Percentiles rank a stretch among this genome's conserved stretches.
Evolutionary conservation across 2,797 vertebrate genomes (phyloP).

Genomic region (Megaceryle alcyon): DNA sequence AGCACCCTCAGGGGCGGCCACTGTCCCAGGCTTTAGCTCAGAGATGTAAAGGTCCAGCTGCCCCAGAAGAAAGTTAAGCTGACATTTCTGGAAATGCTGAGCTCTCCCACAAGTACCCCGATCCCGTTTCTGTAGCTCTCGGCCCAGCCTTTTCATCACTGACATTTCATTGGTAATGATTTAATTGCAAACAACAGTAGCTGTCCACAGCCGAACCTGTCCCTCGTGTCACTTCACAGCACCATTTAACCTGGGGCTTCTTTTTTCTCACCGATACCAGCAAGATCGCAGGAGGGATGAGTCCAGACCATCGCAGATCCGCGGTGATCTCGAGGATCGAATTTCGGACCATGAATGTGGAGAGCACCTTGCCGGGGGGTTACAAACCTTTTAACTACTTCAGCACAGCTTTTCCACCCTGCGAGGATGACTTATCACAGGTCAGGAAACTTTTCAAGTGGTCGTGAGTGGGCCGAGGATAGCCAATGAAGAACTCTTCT

Average conservation of each 20-base stretch:
- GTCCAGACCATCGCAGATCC: not conserved
- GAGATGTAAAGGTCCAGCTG: not conserved
- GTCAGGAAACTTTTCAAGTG: not conserved
- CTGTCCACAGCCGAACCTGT: not conserved
- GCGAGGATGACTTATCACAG: not conserved
- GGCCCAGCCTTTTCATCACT: not conserved
- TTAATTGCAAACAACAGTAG: not conserved
- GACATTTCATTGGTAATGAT: not conserved
- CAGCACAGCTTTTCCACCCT: not conserved
- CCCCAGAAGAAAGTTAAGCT: not conserved
- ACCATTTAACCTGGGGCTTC: not conserved
- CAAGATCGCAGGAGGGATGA: not conserved
- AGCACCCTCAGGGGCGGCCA: not conserved
- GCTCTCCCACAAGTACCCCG: not conserved
- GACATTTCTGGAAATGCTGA: not conserved
- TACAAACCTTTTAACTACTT: not conserved
- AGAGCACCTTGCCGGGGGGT: not conserved
- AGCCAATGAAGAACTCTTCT: not conserved
- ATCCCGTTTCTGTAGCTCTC: not conserved
- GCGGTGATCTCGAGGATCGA: fast-evolving
- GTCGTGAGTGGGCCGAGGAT: not conserved
- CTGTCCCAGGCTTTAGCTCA: not conserved
- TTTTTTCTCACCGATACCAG: not conserved
- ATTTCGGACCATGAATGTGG: not conserved
- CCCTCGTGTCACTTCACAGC: not conserved